Conservation (phyloP, 2,797 vertebrate genomes). For the Clarias platycephalus region DNA sequence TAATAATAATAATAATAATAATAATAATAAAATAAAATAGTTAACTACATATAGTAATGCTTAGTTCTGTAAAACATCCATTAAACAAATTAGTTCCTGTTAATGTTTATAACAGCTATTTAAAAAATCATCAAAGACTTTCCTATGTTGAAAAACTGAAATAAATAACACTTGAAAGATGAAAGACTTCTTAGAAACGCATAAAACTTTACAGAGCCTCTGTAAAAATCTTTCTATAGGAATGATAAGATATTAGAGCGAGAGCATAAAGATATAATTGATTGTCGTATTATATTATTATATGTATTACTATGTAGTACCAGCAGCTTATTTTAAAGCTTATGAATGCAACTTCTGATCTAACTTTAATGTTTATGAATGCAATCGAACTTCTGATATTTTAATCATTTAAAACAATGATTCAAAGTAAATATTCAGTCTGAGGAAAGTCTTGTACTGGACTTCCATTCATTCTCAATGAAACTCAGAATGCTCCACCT, state of each 20-base stretch:
- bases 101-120: background rate
- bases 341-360: background rate
- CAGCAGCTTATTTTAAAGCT: background rate
- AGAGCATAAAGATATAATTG: background rate
- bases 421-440: background rate
- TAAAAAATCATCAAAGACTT: background rate
- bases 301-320: background rate
- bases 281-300: too few species aligned
- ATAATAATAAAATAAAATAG: background rate
- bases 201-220: background rate
- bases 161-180: too few species aligned
- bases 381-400: background rate
- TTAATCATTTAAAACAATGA: background rate
- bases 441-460: background rate
- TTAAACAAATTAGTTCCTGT: background rate
- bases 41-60: background rate
- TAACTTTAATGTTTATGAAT: background rate
- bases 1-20: too few species aligned
- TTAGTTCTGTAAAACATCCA: background rate
- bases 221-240: background rate
- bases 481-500: slow-evolving; percentile 26
- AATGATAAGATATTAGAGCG: background rate
- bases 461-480: background rate
- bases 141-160: background rate
- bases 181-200: background rate